phyloP scores from a whole-genome alignment of 1,140 invertebrate species.

The Philotrypesis tridentata region DNA sequence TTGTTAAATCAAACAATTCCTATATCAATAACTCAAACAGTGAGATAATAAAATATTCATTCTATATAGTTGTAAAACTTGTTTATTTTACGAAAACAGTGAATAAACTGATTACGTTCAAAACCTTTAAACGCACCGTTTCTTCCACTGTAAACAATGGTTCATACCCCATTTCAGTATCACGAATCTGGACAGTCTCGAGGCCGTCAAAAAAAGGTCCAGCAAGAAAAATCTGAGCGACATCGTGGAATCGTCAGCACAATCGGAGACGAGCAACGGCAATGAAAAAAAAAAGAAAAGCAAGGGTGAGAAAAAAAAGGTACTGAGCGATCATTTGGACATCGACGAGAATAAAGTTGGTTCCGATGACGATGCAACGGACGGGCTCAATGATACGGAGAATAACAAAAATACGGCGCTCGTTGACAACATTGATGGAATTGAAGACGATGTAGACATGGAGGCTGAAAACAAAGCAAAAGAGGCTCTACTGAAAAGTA shows the following conservation, averaged over 20 bases:
- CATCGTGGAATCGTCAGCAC: neutral
- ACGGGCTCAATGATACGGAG: neutral
- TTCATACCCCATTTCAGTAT: constrained; percentile 54
- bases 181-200: constrained; percentile 53
- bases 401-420: constrained; percentile 37
- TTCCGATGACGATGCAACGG: neutral
- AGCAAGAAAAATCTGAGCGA: constrained; percentile 33
- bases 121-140: neutral
- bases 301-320: neutral
- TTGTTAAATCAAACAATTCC: constrained; percentile 2
- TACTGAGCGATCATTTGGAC: neutral
- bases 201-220: constrained; percentile 25
- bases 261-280: neutral
- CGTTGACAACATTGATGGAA: constrained; percentile 39
- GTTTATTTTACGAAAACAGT: constrained; percentile 1
- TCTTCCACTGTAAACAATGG: constrained; percentile 34
- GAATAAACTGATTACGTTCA: constrained; percentile 19
- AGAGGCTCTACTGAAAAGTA: constrained; percentile 58
- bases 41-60: constrained; percentile 7
- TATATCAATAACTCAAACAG: neutral
- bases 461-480: constrained; percentile 60
- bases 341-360: constrained; percentile 11
- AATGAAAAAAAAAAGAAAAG: constrained; percentile 30
- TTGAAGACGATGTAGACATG: constrained; percentile 54
- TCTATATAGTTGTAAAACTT: constrained; percentile 26